These are phyloP conservation scores for Blera fallax DNA, from an alignment of 2,888 invertebrate species.

Conservation along the genomic window DNA sequence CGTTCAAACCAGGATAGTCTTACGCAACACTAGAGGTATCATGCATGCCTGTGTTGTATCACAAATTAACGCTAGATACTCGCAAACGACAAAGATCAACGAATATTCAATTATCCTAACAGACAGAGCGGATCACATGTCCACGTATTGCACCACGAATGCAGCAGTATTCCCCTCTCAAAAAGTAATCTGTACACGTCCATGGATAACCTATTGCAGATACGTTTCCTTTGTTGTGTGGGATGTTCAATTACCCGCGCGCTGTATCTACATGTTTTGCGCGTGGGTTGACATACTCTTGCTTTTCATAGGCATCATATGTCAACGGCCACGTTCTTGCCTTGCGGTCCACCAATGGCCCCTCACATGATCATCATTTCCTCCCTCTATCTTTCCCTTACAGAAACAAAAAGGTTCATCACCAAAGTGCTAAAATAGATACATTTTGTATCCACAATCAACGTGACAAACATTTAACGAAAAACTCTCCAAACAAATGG, in stretches of 20 bases:
- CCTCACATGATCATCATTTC: too few relatives aligned
- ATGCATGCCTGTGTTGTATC: background rate
- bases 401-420: constrained; percentile 6
- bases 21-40: constrained; percentile 6
- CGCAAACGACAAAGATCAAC: background rate
- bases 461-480: background rate
- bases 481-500: background rate
- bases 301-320: constrained; percentile 46
- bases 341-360: too few relatives aligned
- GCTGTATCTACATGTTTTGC: background rate
- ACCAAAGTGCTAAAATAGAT: constrained; percentile 30
- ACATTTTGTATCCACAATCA: background rate
- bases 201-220: constrained; percentile 37
- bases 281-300: constrained; percentile 56
- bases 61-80: constrained; percentile 9
- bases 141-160: background rate
- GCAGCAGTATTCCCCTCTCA: background rate
- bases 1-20: background rate
- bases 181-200: background rate
- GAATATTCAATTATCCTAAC: constrained; percentile 8
- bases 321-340: constrained; percentile 40
- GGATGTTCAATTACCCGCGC: constrained; percentile 51
- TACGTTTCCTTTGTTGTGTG: constrained; percentile 39
- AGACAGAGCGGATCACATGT: background rate
- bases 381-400: too few relatives aligned